Evolutionary conservation across 2,888 invertebrate species (phyloP).

Genomic region (Sepioteuthis lessoniana): DNA sequence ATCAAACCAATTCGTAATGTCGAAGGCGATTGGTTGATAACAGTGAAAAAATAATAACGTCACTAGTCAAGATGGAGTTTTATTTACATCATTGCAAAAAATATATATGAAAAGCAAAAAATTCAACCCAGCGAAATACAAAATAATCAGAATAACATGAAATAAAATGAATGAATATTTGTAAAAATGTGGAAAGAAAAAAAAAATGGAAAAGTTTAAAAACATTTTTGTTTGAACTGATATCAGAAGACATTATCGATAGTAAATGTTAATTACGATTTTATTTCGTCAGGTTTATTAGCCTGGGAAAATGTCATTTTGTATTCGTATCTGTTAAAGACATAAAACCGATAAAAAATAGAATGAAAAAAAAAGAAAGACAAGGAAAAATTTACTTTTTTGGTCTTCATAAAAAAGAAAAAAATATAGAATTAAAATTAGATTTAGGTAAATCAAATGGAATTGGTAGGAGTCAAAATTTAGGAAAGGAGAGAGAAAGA

Average conservation of each 20-base stretch:
- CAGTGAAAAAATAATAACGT: background rate
- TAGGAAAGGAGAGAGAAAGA: background rate
- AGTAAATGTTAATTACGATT: background rate
- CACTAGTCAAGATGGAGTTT: constrained; percentile 2
- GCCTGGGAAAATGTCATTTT: constrained; percentile 33
- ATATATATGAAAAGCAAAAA: background rate
- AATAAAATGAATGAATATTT: constrained; percentile 25
- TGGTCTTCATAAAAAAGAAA: background rate
- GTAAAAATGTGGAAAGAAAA: background rate
- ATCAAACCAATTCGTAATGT: background rate
- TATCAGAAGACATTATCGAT: constrained; percentile 18
- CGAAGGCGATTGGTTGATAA: background rate
- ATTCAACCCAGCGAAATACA: background rate
- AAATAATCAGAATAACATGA: background rate
- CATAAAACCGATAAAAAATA: background rate
- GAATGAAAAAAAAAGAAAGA: background rate
- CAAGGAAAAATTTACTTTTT: background rate
- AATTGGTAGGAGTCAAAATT: background rate
- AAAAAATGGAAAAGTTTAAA: background rate
- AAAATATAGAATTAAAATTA: constrained; percentile 6
- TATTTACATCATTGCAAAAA: background rate
- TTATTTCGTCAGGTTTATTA: constrained; percentile 21
- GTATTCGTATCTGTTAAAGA: background rate
- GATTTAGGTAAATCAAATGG: background rate
- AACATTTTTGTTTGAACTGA: background rate